These are phyloP conservation scores for Drosophila leontia DNA, from an alignment of 1,140 invertebrate genomes.

Conservation along the genomic window DNA sequence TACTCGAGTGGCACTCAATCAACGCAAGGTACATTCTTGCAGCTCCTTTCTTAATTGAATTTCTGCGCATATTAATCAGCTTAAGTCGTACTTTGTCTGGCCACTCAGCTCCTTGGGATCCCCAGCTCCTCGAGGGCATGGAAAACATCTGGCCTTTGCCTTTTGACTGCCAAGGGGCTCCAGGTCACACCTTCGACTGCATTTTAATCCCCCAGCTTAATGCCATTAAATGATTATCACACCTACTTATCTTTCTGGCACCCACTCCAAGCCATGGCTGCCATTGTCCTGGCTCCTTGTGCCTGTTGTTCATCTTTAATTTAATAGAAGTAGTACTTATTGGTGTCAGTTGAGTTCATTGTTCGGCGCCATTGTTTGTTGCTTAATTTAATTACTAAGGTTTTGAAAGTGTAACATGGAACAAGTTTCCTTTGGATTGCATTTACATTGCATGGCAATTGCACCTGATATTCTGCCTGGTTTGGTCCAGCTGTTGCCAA, in stretches of 20 bases:
- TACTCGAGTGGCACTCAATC: slow-evolving; percentile 40
- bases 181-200: slow-evolving; percentile 55
- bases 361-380: slow-evolving; percentile 23
- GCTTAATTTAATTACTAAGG: slow-evolving; percentile 41
- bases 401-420: neutral
- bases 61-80: slow-evolving; percentile 63
- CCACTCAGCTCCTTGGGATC: slow-evolving; percentile 19
- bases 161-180: neutral
- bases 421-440: neutral
- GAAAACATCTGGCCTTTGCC: slow-evolving; percentile 33
- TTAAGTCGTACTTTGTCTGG: slow-evolving; percentile 53
- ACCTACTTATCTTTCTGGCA: slow-evolving; percentile 43
- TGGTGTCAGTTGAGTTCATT: slow-evolving; percentile 34
- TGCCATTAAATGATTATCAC: slow-evolving; percentile 77
- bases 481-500: slow-evolving; percentile 37
- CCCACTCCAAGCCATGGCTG: slow-evolving; percentile 5
- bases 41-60: slow-evolving; percentile 57
- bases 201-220: slow-evolving; percentile 70
- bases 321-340: slow-evolving; percentile 47
- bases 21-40: slow-evolving; percentile 31
- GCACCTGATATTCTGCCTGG: slow-evolving; percentile 3
- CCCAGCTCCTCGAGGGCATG: slow-evolving; percentile 9
- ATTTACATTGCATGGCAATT: slow-evolving; percentile 20
- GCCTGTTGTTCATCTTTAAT: slow-evolving; percentile 53
- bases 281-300: slow-evolving; percentile 16